Conservation (phyloP, 35 echinoderm and acorn worm species). For the Stichopus chloronotus region DNA sequence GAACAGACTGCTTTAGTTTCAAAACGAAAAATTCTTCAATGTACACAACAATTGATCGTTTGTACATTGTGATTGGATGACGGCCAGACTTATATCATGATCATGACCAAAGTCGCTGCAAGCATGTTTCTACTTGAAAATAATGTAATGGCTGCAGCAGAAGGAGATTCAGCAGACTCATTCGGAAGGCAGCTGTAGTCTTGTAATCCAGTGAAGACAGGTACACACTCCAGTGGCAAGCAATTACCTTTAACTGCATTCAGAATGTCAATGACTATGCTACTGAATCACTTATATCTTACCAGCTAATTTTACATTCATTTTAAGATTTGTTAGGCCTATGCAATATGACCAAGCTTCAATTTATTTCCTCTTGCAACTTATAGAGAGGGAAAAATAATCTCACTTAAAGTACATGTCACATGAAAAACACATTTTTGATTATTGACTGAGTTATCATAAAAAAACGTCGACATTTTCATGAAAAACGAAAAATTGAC, state of each 20-base stretch:
- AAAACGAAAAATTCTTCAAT: not conserved
- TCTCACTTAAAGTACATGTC: not conserved
- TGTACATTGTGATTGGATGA: conserved; percentile 1
- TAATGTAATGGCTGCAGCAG: not conserved
- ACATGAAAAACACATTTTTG: too few species aligned
- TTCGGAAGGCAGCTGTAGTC: not conserved
- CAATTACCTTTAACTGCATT: conserved; percentile 15
- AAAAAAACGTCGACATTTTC: too few species aligned
- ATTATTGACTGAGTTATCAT: too few species aligned
- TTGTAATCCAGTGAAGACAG: conserved; percentile 15
- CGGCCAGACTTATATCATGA: not conserved
- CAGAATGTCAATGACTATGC: conserved; percentile 3
- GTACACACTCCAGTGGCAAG: not conserved
- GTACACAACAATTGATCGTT: not conserved
- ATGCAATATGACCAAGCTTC: conserved; percentile 13
- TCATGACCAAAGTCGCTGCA: not conserved
- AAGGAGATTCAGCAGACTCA: not conserved
- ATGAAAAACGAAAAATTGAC: too few species aligned
- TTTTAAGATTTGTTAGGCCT: not conserved
- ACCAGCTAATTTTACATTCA: conserved; percentile 32
- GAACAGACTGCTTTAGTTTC: not conserved
- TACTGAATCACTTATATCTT: conserved; percentile 24
- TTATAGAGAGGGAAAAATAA: conserved; percentile 30
- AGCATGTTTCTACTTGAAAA: not conserved
- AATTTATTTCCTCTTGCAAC: conserved; percentile 42